Evolutionary conservation across 2,888 invertebrate genomes (phyloP), one percentile per base, ranked within the genome.

Genomic region (Agriotes lineatus): DNA sequence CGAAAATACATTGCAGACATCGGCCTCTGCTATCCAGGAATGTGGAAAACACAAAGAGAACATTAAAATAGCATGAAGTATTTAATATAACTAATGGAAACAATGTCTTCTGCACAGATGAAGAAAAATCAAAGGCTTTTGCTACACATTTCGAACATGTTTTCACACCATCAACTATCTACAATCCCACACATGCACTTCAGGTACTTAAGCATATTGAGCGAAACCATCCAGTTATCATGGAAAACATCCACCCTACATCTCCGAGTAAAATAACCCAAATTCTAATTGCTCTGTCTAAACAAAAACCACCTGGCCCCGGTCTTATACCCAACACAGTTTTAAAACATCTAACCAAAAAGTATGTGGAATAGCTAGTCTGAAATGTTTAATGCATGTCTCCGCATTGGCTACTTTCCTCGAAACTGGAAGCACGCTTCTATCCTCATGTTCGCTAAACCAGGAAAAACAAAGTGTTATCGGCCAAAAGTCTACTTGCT

Each of bases 391-490:
- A 74, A 73, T 33, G 52, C 54, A 5, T 61, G 60, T 12, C 12
- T 73, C 7, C 65, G 42, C 50, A 42, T 59, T n/a, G 48, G 50
- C 2, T 67, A 75, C 45, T 74, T 72, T 62, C 72, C 74, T 7
- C 54, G n/a, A 1, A 18, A 6, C 1, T 73, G 73, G 73, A 74
- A 72, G 63, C 50, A 69, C 25, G 73, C 72, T 3, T 58, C 65
- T 14, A 56, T 75, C 10, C 37, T 72, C 19, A 48, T 71, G 0
- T 71, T 74, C 19, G 58, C 18, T 7, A 75, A 74, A 69, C 71
- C 73, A 5, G 68, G 70, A 70, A 74, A 56, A 60, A 18, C 54
- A 62, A 5, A 56, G 61, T 0, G 59, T 37, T 73, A 73, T 35
- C 22, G 70, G 30, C 71, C 69, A 9, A 74, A 20, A 72, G 72